Conservation (phyloP, 2,888 invertebrate genomes). For the Ichneumoninae sp. region DNA sequence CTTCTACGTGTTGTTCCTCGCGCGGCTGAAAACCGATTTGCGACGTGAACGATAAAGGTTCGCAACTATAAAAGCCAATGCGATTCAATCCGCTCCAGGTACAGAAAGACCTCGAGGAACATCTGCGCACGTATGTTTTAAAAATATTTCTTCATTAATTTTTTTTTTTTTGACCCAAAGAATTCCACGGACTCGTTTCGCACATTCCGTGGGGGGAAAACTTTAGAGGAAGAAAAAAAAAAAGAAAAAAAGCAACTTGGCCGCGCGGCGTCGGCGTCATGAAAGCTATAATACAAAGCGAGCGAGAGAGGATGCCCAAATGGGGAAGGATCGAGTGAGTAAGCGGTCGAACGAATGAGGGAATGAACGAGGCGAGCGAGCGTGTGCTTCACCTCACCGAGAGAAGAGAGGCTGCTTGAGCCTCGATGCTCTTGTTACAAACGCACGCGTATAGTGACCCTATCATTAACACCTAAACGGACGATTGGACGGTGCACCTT, state of each 20-base stretch:
- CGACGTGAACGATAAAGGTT: conserved; percentile 58
- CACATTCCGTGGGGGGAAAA: conserved; percentile 45
- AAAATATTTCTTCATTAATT: too few species aligned
- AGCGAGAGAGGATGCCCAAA: conserved; percentile 48
- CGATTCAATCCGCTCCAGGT: neutral
- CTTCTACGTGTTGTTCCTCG: conserved; percentile 77
- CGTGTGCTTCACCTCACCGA: conserved; percentile 57
- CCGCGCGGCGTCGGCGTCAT: conserved; percentile 75
- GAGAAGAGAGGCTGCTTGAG: conserved; percentile 37
- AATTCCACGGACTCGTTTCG: neutral
- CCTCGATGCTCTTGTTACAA: conserved; percentile 77
- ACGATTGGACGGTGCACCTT: conserved; percentile 72
- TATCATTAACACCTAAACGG: conserved; percentile 82
- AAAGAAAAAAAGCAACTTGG: conserved; percentile 69
- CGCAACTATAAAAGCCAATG: conserved; percentile 41
- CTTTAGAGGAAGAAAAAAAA: conserved; percentile 18
- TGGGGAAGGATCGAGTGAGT: conserved; percentile 60
- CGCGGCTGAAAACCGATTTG: conserved; percentile 75
- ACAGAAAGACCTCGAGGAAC: neutral
- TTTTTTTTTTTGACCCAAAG: too few species aligned
- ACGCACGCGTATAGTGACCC: conserved; percentile 77
- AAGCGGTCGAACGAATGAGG: conserved; percentile 59
- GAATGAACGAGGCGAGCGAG: conserved; percentile 57
- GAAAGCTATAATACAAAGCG: conserved; percentile 77
- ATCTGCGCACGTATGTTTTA: neutral